These are phyloP conservation scores for Cynopterus brachyotis DNA, from an alignment of 2,113 vertebrate species.

Conservation along the genomic window DNA sequence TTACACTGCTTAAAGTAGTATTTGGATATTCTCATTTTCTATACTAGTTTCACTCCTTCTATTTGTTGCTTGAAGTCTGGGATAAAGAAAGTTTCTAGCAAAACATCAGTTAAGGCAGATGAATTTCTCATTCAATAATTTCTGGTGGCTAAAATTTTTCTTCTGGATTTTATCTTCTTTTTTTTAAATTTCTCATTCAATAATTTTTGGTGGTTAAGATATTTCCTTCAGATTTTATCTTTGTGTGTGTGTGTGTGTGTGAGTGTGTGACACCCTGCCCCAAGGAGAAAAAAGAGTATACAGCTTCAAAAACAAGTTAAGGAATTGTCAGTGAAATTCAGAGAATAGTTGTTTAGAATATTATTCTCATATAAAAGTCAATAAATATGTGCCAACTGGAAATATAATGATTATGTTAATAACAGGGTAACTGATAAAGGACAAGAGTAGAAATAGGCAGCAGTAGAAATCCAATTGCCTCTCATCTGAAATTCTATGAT, in stretches of 20 bases:
- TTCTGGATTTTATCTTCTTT: conserved; percentile 1
- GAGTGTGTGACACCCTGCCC: background rate
- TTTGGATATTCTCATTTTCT: conserved; percentile 33
- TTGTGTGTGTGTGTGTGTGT: too few relatives aligned
- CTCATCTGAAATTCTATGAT: background rate
- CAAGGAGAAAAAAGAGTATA: background rate
- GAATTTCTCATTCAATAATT: background rate
- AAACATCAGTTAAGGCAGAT: background rate
- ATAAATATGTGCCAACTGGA: background rate
- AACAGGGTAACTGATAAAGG: background rate
- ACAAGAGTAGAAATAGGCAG: background rate
- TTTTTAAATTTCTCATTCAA: background rate
- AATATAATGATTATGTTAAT: background rate
- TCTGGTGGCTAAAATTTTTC: background rate
- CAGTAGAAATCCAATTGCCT: background rate
- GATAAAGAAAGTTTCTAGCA: background rate
- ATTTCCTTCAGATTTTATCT: too few relatives aligned
- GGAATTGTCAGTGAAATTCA: background rate
- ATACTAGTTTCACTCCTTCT: background rate
- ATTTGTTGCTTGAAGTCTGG: background rate
- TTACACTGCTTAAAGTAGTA: conserved; percentile 9
- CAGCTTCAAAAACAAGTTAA: background rate
- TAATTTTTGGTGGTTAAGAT: background rate
- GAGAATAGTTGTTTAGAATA: background rate
- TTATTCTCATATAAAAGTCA: background rate